A percentile compares a stretch with the other conserved stretches of the same genome.
Conservation (phyloP, 2,888 invertebrate genomes). For the Imbricaverruca yamaguchii region DNA sequence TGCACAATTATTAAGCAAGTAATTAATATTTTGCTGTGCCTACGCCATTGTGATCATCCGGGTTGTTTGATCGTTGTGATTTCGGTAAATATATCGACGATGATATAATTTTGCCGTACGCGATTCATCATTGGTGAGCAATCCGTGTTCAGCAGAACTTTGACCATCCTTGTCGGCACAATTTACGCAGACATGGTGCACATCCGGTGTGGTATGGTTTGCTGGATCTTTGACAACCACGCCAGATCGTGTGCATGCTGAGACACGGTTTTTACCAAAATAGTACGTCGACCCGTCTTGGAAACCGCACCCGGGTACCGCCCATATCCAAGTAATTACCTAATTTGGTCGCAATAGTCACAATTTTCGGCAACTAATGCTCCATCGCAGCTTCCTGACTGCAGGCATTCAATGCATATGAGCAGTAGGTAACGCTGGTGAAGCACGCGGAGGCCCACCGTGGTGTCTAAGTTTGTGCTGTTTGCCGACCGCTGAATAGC, state of each 20-base stretch:
- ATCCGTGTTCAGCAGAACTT: too few species aligned
- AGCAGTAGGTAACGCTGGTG: neutral
- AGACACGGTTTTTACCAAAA: neutral
- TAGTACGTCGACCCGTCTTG: neutral
- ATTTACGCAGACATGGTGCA: too few species aligned
- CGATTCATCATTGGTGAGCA: too few species aligned
- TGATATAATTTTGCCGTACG: too few species aligned
- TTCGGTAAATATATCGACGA: too few species aligned
- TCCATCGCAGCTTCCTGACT: conserved; percentile 6
- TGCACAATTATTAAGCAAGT: too few species aligned
- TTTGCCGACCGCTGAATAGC: neutral
- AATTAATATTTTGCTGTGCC: too few species aligned
- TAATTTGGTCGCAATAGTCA: neutral
- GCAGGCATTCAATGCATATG: neutral
- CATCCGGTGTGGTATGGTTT: too few species aligned
- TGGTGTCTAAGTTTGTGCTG: neutral
- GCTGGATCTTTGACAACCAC: too few species aligned
- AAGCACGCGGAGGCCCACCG: neutral
- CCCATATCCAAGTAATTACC: neutral
- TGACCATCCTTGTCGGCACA: too few species aligned
- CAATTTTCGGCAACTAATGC: neutral
- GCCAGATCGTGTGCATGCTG: neutral
- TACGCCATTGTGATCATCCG: too few species aligned
- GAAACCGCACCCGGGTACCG: neutral
- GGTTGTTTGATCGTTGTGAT: too few species aligned